These are phyloP conservation scores for Timema cristinae DNA, from an alignment of 2,888 invertebrate genomes.

Conservation along the genomic window DNA sequence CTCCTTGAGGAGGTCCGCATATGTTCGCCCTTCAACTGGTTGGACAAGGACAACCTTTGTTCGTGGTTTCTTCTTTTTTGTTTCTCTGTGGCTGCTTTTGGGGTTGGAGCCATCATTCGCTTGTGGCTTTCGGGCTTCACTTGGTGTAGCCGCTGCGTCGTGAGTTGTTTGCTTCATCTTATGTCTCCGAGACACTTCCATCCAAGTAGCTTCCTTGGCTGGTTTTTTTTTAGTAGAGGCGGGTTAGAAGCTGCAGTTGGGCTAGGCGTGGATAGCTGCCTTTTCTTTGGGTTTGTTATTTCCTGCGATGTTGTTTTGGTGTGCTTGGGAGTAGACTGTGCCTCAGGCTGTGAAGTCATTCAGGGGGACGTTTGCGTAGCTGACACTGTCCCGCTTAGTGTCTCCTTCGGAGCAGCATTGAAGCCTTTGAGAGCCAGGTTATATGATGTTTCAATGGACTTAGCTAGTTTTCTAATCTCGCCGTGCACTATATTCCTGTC, in stretches of 20 bases:
- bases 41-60: no score
- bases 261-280: no score
- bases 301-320: background rate
- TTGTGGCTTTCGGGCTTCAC: background rate
- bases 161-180: background rate
- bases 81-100: no score
- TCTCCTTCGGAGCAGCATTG: background rate
- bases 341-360: background rate
- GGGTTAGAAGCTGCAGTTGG: background rate
- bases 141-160: background rate
- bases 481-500: background rate
- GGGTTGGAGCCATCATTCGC: no score
- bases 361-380: background rate
- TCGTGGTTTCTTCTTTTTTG: no score
- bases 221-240: background rate
- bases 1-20: no score
- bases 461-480: constrained; percentile 4
- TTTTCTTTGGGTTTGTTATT: no score
- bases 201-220: background rate
- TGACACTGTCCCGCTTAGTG: background rate
- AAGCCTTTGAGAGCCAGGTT: background rate
- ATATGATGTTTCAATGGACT: background rate
- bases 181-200: constrained; percentile 1
- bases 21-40: no score
- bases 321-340: background rate